These are phyloP conservation scores for Balearica regulorum DNA, from an alignment of 2,797 vertebrate species.

Conservation along the genomic window DNA sequence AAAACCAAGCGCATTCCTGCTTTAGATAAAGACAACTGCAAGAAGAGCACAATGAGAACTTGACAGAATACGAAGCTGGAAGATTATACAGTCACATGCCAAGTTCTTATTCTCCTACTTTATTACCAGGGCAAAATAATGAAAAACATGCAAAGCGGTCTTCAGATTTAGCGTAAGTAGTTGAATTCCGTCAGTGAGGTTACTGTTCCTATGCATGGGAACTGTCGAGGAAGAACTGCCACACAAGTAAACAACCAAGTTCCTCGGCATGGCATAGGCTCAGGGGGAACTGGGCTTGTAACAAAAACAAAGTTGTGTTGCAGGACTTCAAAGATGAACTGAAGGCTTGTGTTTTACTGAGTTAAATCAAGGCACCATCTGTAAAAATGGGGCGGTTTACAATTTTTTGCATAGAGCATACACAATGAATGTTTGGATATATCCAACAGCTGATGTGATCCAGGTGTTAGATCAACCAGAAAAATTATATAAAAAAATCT, in stretches of 20 bases:
- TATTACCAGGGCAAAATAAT: neutral
- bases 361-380: neutral
- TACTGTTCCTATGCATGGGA: neutral
- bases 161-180: neutral
- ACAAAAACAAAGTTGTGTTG: neutral
- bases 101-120: neutral
- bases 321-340: neutral
- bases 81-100: neutral
- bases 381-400: neutral
- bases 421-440: neutral
- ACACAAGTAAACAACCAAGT: neutral
- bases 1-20: neutral
- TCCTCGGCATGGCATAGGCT: neutral
- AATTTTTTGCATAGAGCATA: neutral
- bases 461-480: neutral
- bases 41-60: neutral
- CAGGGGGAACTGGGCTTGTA: rapidly evolving
- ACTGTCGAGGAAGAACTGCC: neutral
- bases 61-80: neutral
- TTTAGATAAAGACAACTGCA: neutral
- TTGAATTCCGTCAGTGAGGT: neutral
- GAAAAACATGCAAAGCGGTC: neutral
- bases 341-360: neutral
- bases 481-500: neutral
- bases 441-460: neutral